These are phyloP conservation scores for Oreochromis spilurus DNA, from an alignment of 2,113 vertebrate genomes.

Conservation along the genomic window DNA sequence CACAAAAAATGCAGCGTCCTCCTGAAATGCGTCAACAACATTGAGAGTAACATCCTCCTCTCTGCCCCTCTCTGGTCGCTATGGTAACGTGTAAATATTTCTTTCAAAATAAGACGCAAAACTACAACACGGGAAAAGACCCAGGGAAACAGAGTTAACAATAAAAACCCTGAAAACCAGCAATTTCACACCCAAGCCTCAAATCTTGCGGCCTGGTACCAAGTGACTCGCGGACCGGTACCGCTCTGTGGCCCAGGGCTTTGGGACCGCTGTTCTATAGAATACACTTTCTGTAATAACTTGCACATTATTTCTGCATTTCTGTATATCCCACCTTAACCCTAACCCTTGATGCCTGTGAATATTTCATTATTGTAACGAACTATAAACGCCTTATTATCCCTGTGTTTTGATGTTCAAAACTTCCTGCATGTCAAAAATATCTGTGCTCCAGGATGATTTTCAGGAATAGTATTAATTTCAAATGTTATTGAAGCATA, in stretches of 20 bases:
- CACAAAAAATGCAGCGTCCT: not conserved
- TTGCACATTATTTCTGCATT: not conserved
- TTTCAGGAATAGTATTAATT: not conserved
- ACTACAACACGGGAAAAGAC: not conserved
- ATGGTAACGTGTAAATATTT: not conserved
- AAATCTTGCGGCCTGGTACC: not conserved
- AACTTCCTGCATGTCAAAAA: not conserved
- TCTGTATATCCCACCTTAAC: not conserved
- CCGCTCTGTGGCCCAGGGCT: not conserved
- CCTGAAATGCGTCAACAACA: not conserved
- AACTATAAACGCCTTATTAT: not conserved
- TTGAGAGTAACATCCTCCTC: not conserved
- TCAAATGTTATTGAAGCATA: not conserved
- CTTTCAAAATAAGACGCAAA: not conserved
- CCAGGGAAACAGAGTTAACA: fast-evolving
- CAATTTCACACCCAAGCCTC: not conserved
- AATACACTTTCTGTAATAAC: not conserved
- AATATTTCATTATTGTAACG: not conserved
- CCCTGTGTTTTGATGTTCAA: not conserved
- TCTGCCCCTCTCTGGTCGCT: not conserved
- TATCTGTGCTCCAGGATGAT: not conserved
- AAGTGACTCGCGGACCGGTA: fast-evolving
- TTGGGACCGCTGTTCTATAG: not conserved
- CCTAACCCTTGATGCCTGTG: not conserved
- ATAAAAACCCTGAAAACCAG: not conserved